phyloP scores from a whole-genome alignment of 1,140 invertebrate species.

The Hyles vespertilio region DNA sequence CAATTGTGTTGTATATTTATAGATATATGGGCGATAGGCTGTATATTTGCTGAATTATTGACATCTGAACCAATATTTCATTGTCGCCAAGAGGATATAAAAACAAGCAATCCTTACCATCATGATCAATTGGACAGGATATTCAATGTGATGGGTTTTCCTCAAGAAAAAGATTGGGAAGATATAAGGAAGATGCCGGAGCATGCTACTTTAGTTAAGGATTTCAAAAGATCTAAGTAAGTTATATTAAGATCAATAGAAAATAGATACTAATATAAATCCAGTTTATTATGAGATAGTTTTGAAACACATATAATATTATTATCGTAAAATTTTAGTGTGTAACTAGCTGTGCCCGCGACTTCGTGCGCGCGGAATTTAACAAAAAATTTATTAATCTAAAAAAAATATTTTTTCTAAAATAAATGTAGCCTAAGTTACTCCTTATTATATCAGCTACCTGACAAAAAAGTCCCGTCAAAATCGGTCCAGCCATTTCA shows the following conservation, averaged over 20 bases:
- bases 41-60: conserved; percentile 98
- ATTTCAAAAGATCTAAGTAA: conserved; percentile 97
- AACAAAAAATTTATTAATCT: no score
- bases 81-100: conserved; percentile 99
- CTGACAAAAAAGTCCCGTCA: no score
- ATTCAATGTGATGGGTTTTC: conserved; percentile 99
- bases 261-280: neutral
- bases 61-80: conserved; percentile 99
- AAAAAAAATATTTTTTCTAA: no score
- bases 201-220: conserved; percentile 95
- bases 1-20: conserved; percentile 37
- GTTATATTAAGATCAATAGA: conserved; percentile 29
- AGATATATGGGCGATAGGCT: conserved; percentile 99
- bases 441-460: no score
- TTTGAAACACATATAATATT: no score
- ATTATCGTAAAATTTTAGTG: no score
- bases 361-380: no score
- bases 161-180: conserved; percentile 99
- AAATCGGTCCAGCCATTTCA: no score
- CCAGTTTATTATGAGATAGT: no score
- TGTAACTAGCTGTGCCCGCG: no score
- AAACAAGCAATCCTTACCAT: conserved; percentile 99
- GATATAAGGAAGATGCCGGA: conserved; percentile 99
- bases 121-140: conserved; percentile 99
- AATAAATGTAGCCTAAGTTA: no score